Percentiles rank a stretch among this genome's conserved stretches.
phyloP scores from a whole-genome alignment of 2,113 vertebrate genomes.

The Cettia cetti region DNA sequence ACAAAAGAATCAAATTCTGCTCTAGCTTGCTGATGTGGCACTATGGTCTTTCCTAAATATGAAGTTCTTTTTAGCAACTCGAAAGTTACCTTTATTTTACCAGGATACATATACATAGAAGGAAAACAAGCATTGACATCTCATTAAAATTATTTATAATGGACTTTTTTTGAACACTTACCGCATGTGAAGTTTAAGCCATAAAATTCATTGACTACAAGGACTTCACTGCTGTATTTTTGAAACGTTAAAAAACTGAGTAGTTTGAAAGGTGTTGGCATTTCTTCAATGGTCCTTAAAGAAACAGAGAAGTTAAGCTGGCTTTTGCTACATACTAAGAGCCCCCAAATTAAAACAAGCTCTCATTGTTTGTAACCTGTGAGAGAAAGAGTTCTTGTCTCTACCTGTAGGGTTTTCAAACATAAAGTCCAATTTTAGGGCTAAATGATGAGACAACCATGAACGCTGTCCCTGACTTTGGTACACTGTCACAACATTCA shows the following conservation, averaged over 20 bases:
- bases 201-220: slow-evolving; percentile 91
- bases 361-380: background rate
- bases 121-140: background rate
- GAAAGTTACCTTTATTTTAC: background rate
- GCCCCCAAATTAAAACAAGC: background rate
- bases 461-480: background rate
- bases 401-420: background rate
- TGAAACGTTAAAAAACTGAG: slow-evolving; percentile 92
- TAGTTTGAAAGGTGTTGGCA: slow-evolving; percentile 87
- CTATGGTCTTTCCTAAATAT: background rate
- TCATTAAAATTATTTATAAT: background rate
- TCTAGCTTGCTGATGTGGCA: background rate
- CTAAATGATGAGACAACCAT: background rate
- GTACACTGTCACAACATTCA: background rate
- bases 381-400: background rate
- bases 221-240: slow-evolving; percentile 91
- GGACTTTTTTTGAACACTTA: slow-evolving; percentile 68
- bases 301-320: slow-evolving; percentile 16
- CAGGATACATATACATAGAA: background rate
- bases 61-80: background rate
- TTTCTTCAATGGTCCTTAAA: slow-evolving; percentile 84
- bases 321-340: background rate
- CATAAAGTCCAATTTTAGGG: background rate
- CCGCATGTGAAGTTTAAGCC: slow-evolving; percentile 89
- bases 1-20: background rate